phyloP scores from a whole-genome alignment of 2,113 vertebrate genomes.

The Megalops atlanticus region DNA sequence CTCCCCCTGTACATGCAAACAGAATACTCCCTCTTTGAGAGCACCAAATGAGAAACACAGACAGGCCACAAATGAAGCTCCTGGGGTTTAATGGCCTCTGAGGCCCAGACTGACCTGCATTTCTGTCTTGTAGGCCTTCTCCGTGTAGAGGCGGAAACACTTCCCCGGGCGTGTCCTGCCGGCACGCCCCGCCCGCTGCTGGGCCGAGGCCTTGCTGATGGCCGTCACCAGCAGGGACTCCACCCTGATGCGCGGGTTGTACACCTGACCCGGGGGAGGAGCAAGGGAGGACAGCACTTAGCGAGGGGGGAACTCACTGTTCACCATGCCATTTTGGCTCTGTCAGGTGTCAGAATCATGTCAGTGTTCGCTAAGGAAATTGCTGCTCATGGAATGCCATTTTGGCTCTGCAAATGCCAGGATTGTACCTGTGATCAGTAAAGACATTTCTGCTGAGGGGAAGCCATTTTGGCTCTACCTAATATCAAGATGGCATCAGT shows the following conservation, averaged over 20 bases:
- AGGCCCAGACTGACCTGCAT: constrained; percentile 82
- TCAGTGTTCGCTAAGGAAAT: not conserved
- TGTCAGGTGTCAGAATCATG: not conserved
- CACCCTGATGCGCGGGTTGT: constrained; percentile 96
- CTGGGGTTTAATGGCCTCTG: not conserved
- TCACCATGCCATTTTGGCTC: not conserved
- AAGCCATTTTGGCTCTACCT: not conserved
- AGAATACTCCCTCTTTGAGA: no score
- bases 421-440: not conserved
- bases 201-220: constrained; percentile 97
- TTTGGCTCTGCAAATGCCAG: not conserved
- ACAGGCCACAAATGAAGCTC: not conserved
- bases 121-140: constrained; percentile 97
- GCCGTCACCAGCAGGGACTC: constrained; percentile 96
- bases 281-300: not conserved
- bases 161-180: constrained; percentile 92
- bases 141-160: constrained; percentile 94
- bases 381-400: not conserved
- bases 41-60: no score
- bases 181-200: constrained; percentile 96
- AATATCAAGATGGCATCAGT: no score
- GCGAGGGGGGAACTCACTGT: not conserved
- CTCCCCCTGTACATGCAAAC: no score
- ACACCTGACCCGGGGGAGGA: constrained; percentile 77
- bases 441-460: not conserved